Base-by-base conservation (phyloP, 2,888 invertebrate species). In the Vesta saturnalis region DNA sequence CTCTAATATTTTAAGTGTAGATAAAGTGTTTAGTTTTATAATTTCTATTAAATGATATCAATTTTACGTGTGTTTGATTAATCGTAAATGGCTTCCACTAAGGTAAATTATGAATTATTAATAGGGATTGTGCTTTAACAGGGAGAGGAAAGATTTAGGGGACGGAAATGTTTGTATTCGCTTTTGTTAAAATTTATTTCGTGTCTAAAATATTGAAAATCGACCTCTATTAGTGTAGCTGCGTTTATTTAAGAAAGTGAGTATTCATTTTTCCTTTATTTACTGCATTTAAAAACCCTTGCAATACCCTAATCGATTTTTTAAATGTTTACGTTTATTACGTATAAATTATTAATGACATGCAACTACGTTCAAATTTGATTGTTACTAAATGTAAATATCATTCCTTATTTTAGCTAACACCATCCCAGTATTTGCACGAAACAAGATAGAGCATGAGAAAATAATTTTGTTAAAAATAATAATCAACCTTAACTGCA, bases 1-100 rank as follows among this genome's bases (percentile, higher is more conserved):
- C 47, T 64, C 46, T 64, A 60, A 61, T 56, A 56, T 58, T 58
- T 54, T 59, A 59, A 46, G 59, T 59, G 22, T 47, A 39, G 14
- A 19, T 58, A 58, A 23, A 30, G 35, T 56, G 43, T 21, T 39
- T 16, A 3, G 35, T 30, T n/a, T 56, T 8, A 23, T 35, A 30
- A 16, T 58, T 39, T 47, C 18, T 21, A 14, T 15, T 47, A 30
- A 22, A 56, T 30, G 14, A 14, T 14, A 10, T 56, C 15, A 14
- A 14, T 35, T 57, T 8, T 14, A 10, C n/a, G 3, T n/a, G 23
- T 39, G n/a, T 12, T n/a, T 39, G 55, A n/a, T 18, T 12, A 14
- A 22, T 55, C 21, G 55, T 22, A 22, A 30, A 56, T 56, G 56
- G 23, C 30, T 15, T 5, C 56, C 8, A 15, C 56, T 56, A 30